These are phyloP conservation scores for Corticium candelabrum DNA, from an alignment of 37 sponge, comb jelly and placozoan genomes.

Conservation along the genomic window DNA sequence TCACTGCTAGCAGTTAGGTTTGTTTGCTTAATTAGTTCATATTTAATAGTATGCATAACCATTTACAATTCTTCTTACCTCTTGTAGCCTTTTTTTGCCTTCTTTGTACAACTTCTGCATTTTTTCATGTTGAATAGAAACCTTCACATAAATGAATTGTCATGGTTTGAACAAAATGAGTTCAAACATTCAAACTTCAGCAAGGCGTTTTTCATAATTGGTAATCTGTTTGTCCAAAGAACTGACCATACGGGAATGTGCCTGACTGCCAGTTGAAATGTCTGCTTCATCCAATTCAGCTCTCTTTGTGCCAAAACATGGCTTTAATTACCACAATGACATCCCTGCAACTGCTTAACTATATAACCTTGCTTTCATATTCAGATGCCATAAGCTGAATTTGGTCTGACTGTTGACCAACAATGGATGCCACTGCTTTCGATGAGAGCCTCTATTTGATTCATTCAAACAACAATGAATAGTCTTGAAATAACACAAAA, in stretches of 20 bases:
- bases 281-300: constrained; percentile 11
- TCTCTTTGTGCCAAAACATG: background rate
- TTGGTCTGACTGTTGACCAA: constrained; percentile 76
- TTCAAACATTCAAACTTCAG: constrained; percentile 38
- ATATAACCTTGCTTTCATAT: constrained; percentile 62
- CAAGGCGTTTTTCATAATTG: constrained; percentile 39
- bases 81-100: background rate
- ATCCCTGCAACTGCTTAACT: no score
- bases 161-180: no score
- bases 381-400: constrained; percentile 75
- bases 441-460: constrained; percentile 53
- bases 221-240: constrained; percentile 67
- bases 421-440: constrained; percentile 71
- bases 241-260: constrained; percentile 55
- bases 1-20: no score
- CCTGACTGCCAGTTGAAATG: constrained; percentile 43
- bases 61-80: no score
- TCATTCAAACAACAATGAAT: no score
- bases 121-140: no score
- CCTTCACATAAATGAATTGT: no score
- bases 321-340: background rate
- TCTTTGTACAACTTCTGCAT: background rate
- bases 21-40: no score
- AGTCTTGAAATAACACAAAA: no score
- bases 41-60: background rate